Base-by-base conservation (phyloP, 2,113 vertebrate species). In the Cynocephalus volans region DNA sequence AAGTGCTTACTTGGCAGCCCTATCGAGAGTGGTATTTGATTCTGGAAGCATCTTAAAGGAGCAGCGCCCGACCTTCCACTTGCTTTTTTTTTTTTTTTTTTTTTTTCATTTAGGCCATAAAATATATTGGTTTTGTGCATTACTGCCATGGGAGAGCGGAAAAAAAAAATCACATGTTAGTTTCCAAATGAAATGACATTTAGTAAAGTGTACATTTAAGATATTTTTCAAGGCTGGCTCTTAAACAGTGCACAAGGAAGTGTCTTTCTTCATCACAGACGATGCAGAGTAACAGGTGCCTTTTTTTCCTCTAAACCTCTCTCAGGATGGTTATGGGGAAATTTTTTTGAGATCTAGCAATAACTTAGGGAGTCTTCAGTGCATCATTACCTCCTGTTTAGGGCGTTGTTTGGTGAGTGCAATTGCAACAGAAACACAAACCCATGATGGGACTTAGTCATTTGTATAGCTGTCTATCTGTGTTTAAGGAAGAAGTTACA, bases 1-100 rank as follows among this genome's bases (percentile, higher is more conserved):
- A 95, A 97, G 86, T 91, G 98, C 96, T 96, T 96, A 97, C 95
- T 97, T 98, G 95, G 54, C 96, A 69, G 85, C 23, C 75, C 58
- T 89, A 73, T 41, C 3, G 60, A 96, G 80, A 67, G 36, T 70
- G 75, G 95, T 97, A 98, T 98, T 84, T 28, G 18, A 93, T 88
- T 87, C 73, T 97, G 89, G 85, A 94, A 98, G 56, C 67, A 86
- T 79, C 90, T 96, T 95, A 94, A 96, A 92, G 97, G 96, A 96
- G 60, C 36, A 64, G 1, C 3, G 5, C 31, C 62, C 77, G 69
- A 14, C 0, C 36, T 97, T 94, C 93, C 70, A 67, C 90, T 64
- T 54, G 83, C 52, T 23, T 23, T 91, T 84, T 70, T 90, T 92
- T 17, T 69, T 97, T 96, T 95, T 54, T 86, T 45, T 23, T 23